Conservation (phyloP, 2,797 vertebrate species). For the Muscicapa comitata region DNA sequence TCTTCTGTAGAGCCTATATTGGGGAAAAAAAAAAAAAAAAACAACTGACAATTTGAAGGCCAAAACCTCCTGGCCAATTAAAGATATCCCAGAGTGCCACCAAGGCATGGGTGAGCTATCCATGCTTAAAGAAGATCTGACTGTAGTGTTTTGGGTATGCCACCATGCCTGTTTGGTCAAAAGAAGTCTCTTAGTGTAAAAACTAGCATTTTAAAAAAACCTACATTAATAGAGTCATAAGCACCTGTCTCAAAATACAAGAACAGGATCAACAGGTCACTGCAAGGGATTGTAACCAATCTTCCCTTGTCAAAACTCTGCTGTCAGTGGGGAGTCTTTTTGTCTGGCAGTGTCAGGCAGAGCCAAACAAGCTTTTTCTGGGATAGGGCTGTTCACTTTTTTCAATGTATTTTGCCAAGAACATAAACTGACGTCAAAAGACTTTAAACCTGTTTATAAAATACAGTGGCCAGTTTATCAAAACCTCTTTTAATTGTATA, state of each 20-base stretch:
- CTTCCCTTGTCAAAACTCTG: neutral
- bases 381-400: neutral
- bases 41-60: neutral
- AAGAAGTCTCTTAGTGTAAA: neutral
- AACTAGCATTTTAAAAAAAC: neutral
- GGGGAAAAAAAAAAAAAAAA: no score
- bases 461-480: neutral
- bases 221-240: neutral
- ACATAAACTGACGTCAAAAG: neutral
- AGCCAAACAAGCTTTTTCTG: neutral
- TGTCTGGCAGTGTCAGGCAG: neutral
- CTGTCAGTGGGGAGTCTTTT: rapidly evolving
- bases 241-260: neutral
- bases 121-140: neutral
- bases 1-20: neutral
- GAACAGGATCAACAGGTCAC: neutral
- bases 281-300: neutral
- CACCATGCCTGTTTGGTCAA: neutral
- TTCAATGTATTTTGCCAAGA: neutral
- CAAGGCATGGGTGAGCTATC: neutral
- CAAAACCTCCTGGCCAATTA: neutral
- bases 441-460: neutral
- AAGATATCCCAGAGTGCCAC: neutral
- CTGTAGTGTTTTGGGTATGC: neutral
- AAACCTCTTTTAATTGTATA: neutral